phyloP scores from a whole-genome alignment of 92 coral and sea anemone genomes.

The Bergia puertoricense region DNA sequence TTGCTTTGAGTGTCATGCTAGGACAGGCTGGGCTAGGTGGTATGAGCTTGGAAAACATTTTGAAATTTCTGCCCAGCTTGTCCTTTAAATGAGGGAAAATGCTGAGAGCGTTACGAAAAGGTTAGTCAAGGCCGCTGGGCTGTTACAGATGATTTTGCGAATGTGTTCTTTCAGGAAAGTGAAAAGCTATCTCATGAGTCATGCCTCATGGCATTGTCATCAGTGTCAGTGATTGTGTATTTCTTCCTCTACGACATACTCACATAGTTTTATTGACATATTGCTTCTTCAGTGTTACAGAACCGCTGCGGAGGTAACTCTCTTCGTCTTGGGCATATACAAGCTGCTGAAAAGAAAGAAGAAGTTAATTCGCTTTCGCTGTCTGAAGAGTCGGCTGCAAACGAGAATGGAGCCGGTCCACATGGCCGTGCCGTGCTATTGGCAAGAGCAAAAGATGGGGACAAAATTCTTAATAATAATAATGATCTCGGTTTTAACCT shows the following conservation, averaged over 20 bases:
- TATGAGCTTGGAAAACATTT: background rate
- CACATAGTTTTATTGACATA: background rate
- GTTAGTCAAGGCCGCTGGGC: slow-evolving; percentile 6
- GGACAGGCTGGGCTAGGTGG: background rate
- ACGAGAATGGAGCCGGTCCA: slow-evolving; percentile 1
- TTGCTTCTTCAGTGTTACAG: slow-evolving; percentile 17
- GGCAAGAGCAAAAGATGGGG: slow-evolving; percentile 31
- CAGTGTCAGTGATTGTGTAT: background rate
- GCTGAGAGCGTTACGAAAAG: slow-evolving; percentile 67
- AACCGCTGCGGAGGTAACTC: slow-evolving; percentile 53
- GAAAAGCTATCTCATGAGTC: no score
- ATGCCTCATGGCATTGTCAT: no score
- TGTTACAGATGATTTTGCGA: background rate
- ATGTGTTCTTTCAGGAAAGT: no score
- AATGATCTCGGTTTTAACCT: slow-evolving; percentile 64
- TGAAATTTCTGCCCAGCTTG: slow-evolving; percentile 11
- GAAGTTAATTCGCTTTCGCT: slow-evolving; percentile 43
- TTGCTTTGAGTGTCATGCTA: background rate
- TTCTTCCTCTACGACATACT: background rate
- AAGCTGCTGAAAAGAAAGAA: slow-evolving; percentile 80
- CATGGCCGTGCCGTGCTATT: slow-evolving; percentile 27
- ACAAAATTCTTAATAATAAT: background rate
- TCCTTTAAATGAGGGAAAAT: slow-evolving; percentile 34
- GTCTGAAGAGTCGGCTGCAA: slow-evolving; percentile 35
- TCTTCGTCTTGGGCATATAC: slow-evolving; percentile 83